Base-by-base conservation (phyloP, 2,888 invertebrate genomes). In the Cetonia aurata region DNA sequence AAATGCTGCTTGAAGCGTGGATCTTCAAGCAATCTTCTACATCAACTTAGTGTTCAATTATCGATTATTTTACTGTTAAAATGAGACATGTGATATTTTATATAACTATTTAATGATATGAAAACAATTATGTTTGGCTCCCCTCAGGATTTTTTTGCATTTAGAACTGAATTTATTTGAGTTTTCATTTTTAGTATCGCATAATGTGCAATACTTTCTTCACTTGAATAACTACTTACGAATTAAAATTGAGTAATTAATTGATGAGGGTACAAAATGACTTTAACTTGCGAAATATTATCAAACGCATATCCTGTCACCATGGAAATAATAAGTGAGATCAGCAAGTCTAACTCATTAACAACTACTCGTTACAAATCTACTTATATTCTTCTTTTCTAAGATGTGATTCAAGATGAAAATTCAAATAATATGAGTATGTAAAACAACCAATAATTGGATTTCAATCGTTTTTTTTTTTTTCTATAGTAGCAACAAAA, bases 51-150 rank as follows among this genome's bases (percentile, higher is more conserved):
- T 82, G 80, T 82, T 81, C 81, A 82, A 79, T 79, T 74, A 77
- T 76, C 72, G 77, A 78, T 79, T 80, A 75, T 76, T 80, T 82
- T 81, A 81, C 78, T 81, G 79, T 81, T 79, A 78, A 82, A 82
- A 81, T 80, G 62, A 82, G 81, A 83, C 80, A 83, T 84, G 84
- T 84, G 84, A 84, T 84, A 84, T 84, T 84, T 84, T 83, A 83
- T 84, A 84, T 65, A 65, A 65, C 83, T 83, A 81, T 82, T 82
- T 82, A 81, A 80, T 79, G 72, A 71, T 76, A 72, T 62, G 56
- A 67, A 44, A 79, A 80, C 77, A 77, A 78, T 80, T 81, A 78
- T 75, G 79, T 82, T 83, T 82, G 82, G 83, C 79, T 79, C 80
- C 57, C 81, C 83, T 83, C 82, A 82, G 82, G 82, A 81, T 80